These are phyloP conservation scores for Dicrurus megarhynchus DNA, from an alignment of 2,113 vertebrate genomes.

Conservation along the genomic window DNA sequence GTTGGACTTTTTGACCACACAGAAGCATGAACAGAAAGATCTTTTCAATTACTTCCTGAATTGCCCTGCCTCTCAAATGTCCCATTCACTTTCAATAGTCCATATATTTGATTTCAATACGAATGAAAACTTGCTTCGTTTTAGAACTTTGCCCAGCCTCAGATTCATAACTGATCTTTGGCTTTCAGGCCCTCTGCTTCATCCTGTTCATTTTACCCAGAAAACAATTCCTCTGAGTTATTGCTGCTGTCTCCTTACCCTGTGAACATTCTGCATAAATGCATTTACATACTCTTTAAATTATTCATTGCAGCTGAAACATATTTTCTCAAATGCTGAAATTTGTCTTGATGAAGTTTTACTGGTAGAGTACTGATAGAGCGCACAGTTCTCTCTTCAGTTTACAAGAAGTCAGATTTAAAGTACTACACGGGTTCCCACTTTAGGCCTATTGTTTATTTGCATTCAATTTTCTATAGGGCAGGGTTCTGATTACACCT, in stretches of 20 bases:
- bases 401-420: neutral
- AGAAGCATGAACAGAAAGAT: neutral
- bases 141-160: neutral
- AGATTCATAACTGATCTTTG: neutral
- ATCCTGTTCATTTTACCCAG: neutral
- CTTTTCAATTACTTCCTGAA: neutral
- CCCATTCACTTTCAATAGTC: neutral
- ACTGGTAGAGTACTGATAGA: neutral
- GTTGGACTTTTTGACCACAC: neutral
- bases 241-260: neutral
- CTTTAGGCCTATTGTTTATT: neutral
- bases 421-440: accelerated
- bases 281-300: neutral
- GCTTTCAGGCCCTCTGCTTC: neutral
- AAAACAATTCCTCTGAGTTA: neutral
- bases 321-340: neutral
- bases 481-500: neutral
- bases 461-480: neutral
- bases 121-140: neutral
- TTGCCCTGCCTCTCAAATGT: accelerated
- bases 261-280: neutral
- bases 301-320: neutral
- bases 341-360: neutral
- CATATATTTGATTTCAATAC: neutral
- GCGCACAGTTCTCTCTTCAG: neutral